Base-by-base conservation (phyloP, 2,888 invertebrate genomes). In the Scelioninae gen. 2 region DNA sequence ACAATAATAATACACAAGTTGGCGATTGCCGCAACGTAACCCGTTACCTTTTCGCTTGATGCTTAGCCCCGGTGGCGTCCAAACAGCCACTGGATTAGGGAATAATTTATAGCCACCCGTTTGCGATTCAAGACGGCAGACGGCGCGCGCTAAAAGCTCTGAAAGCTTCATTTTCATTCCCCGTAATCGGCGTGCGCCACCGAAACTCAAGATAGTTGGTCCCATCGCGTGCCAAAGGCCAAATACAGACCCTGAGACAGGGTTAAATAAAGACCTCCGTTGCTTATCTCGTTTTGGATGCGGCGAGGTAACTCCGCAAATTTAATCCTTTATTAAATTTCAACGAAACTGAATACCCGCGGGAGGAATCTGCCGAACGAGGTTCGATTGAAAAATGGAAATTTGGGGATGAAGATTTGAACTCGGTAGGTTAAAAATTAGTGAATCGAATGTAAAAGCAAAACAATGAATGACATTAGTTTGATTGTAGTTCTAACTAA, bases 51-150 rank as follows among this genome's bases (percentile, higher is more conserved):
- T 48, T 25, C 41, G 46, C 60, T 64, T 57, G 58, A 70, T 70
- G 41, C 41, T 46, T 50, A 52, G 46, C 50, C 63, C 22, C 31
- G 64, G 46, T 69, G 60, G 48, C 55, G n/a, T 31, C 53, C 69
- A 65, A 74, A 74, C 61, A 69, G 69, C 64, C 53, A 48, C 55
- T 65, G 65, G 73, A 74, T 74, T 69, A 69, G 53, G 50, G 69
- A 64, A 69, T 69, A 69, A 73, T 69, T 73, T 73, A 73, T 69
- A 65, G 60, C 43, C 41, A 37, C 48, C 61, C 55, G 60, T 65
- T 69, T 52, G 61, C 55, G 65, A 69, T 60, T 61, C 58, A 65
- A 53, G 58, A 60, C 39, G n/a, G n/a, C n/a, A n/a, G n/a, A n/a
- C n/a, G n/a, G n/a, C n/a, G n/a, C n/a, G n/a, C n/a, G n/a, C n/a